Evolutionary conservation across 2,113 vertebrate species (phyloP).

Genomic region (Pelecanus crispus): DNA sequence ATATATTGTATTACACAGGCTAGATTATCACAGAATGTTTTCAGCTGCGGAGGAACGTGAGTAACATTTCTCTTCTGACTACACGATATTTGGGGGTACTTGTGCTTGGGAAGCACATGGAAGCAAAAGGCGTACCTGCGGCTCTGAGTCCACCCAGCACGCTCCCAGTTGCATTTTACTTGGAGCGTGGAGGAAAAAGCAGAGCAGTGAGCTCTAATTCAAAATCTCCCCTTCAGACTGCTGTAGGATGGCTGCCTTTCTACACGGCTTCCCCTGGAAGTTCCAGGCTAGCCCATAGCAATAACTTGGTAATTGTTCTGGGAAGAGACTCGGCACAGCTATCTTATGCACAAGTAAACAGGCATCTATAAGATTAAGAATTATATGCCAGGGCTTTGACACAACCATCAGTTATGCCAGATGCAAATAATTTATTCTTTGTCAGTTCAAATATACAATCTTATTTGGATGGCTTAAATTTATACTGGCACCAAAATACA

Average conservation of each 20-base stretch:
- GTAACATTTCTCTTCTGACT: neutral
- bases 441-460: slow-evolving; percentile 74
- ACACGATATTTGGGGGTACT: neutral
- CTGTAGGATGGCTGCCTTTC: neutral
- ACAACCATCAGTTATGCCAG: slow-evolving; percentile 78
- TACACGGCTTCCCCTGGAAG: neutral
- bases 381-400: slow-evolving; percentile 76
- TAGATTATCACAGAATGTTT: neutral
- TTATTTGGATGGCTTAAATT: slow-evolving; percentile 76
- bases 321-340: slow-evolving; percentile 55
- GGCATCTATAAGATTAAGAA: slow-evolving; percentile 68
- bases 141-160: rapidly evolving
- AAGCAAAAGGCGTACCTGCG: rapidly evolving
- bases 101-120: neutral
- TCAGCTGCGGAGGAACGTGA: rapidly evolving
- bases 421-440: slow-evolving; percentile 81
- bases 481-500: slow-evolving; percentile 70
- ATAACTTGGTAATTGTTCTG: slow-evolving; percentile 44
- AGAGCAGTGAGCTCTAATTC: neutral
- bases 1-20: neutral
- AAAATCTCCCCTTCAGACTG: neutral
- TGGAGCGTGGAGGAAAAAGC: neutral
- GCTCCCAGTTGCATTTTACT: neutral
- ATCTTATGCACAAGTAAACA: slow-evolving; percentile 67
- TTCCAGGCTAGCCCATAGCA: neutral